phyloP scores from a whole-genome alignment of 2,888 invertebrate species.

The Ophion ventricosus region DNA sequence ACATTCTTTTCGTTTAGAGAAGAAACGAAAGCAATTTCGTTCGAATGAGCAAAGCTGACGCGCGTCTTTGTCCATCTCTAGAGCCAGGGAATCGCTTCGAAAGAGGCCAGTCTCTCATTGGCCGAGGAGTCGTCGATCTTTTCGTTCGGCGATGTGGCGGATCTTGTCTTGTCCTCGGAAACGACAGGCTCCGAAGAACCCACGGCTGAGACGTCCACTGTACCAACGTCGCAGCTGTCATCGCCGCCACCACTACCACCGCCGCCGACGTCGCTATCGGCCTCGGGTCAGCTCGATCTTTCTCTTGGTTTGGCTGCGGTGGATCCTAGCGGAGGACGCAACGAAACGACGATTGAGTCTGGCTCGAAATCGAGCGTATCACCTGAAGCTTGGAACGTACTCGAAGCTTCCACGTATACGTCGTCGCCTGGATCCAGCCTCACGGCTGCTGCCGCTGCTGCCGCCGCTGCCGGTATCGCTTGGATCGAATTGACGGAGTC shows the following conservation, averaged over 20 bases:
- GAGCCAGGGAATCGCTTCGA: background rate
- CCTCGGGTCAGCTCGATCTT: background rate
- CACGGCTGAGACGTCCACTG: constrained; percentile 26
- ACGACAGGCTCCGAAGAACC: constrained; percentile 71
- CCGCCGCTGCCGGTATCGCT: background rate
- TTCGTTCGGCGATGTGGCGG: constrained; percentile 87
- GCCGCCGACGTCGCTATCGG: background rate
- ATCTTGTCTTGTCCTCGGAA: constrained; percentile 84
- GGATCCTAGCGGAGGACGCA: background rate
- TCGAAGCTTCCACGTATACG: background rate
- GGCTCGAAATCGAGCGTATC: constrained; percentile 36
- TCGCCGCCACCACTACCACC: too few species aligned
- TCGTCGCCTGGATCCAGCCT: background rate
- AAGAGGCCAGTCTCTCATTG: background rate
- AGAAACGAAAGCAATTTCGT: background rate
- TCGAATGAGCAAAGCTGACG: background rate
- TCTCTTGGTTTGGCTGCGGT: too few species aligned
- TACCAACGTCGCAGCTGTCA: background rate
- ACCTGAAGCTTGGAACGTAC: background rate
- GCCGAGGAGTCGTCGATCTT: constrained; percentile 76
- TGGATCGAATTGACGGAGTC: background rate
- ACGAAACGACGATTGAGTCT: constrained; percentile 60
- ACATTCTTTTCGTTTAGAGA: too few species aligned
- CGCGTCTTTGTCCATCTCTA: background rate
- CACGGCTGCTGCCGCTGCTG: too few species aligned